Conservation (phyloP, 2,888 invertebrate species). For the Mystacides longicornis region DNA sequence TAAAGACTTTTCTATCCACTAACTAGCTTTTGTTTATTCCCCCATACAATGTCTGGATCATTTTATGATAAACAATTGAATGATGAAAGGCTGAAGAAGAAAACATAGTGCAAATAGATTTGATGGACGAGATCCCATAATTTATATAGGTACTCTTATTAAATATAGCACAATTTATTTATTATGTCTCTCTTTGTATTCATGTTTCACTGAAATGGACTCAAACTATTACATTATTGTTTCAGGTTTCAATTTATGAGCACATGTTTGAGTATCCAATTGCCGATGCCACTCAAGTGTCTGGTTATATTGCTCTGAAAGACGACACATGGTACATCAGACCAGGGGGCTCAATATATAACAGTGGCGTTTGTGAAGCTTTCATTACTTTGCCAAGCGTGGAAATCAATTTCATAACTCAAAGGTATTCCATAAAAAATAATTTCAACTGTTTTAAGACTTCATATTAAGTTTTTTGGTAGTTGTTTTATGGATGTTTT, state of each 20-base stretch:
- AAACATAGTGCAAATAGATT: too few species aligned
- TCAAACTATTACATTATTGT: constrained; percentile 1
- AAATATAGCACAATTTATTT: background rate
- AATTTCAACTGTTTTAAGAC: background rate
- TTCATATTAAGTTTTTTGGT: background rate
- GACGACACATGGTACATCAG: constrained; percentile 36
- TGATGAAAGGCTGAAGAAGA: too few species aligned
- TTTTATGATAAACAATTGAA: too few species aligned
- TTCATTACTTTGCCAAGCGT: constrained; percentile 30
- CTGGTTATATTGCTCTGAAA: constrained; percentile 32
- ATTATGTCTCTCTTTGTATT: background rate
- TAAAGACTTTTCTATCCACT: too few species aligned
- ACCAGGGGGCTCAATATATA: constrained; percentile 36
- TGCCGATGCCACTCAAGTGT: background rate
- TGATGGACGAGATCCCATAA: too few species aligned
- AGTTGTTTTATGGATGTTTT: background rate
- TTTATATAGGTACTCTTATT: too few species aligned
- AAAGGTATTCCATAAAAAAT: background rate
- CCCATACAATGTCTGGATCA: too few species aligned
- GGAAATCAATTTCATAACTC: background rate
- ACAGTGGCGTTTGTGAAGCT: constrained; percentile 40
- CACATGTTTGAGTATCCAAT: constrained; percentile 31
- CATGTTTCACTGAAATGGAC: background rate
- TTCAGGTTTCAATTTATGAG: constrained; percentile 35
- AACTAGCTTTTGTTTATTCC: too few species aligned